phyloP scores from a whole-genome alignment of 1,140 invertebrate species.

The Helicoverpa zea region DNA sequence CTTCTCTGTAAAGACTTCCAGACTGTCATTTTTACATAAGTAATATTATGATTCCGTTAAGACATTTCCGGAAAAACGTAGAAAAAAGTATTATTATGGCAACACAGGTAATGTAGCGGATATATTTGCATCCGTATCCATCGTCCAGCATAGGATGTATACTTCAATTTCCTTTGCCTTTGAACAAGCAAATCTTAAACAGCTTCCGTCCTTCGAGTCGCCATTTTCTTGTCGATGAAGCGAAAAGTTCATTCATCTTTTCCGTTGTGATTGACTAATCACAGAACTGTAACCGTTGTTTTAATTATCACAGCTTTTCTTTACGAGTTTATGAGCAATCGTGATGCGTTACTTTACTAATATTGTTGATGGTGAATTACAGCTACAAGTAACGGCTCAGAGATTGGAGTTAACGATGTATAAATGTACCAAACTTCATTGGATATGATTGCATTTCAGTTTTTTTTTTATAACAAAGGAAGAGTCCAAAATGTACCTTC shows the following conservation, averaged over 20 bases:
- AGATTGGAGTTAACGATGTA: background rate
- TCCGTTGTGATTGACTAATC: constrained; percentile 14
- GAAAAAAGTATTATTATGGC: too few species aligned
- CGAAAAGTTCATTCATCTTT: constrained; percentile 25
- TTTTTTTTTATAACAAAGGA: background rate
- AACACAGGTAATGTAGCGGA: constrained; percentile 1
- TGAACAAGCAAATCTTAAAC: background rate
- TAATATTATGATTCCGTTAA: too few species aligned
- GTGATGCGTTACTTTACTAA: constrained; percentile 28
- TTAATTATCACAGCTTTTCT: constrained; percentile 34
- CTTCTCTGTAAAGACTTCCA: too few species aligned
- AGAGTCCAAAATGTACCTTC: background rate
- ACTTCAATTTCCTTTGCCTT: constrained; percentile 9
- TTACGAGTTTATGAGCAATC: constrained; percentile 29
- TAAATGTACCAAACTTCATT: background rate
- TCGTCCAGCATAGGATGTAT: background rate
- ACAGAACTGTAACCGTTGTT: constrained; percentile 23
- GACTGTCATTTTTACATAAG: too few species aligned
- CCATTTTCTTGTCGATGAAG: constrained; percentile 14
- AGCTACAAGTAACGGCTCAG: constrained; percentile 11
- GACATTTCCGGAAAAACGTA: too few species aligned
- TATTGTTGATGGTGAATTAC: constrained; percentile 11
- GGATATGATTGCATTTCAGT: background rate
- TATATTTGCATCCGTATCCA: background rate
- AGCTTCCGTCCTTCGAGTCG: background rate